Evolutionary conservation across 2,113 vertebrate genomes (phyloP).

Genomic region (Pseudopipra pipra): DNA sequence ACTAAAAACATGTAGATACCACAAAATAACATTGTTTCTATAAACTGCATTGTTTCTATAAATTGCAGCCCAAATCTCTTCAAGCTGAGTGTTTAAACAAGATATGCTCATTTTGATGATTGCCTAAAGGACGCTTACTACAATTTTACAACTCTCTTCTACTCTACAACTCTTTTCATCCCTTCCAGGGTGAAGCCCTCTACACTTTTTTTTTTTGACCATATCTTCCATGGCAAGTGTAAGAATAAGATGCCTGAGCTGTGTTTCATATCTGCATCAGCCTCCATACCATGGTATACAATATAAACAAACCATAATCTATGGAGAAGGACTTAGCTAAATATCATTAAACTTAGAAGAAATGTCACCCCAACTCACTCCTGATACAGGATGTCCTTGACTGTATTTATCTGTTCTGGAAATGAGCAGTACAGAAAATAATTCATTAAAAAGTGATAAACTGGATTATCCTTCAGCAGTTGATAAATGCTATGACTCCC

Average conservation of each 20-base stretch:
- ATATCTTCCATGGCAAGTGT: not conserved
- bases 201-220: not conserved
- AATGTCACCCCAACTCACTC: not conserved
- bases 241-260: not conserved
- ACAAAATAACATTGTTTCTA: not conserved
- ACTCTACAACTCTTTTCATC: not conserved
- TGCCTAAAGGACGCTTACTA: not conserved
- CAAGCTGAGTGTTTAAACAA: not conserved
- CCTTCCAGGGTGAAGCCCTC: not conserved
- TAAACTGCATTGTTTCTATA: not conserved
- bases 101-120: not conserved
- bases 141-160: not conserved
- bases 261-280: not conserved
- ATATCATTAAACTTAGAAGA: not conserved
- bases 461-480: constrained; percentile 36
- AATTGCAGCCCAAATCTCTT: not conserved
- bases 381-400: constrained; percentile 42
- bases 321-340: not conserved
- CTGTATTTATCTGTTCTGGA: constrained; percentile 24
- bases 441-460: constrained; percentile 62
- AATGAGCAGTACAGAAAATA: constrained; percentile 48
- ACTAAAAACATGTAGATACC: not conserved
- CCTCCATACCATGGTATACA: not conserved
- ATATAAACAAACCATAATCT: not conserved
- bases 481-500: constrained; percentile 53